A percentile compares a stretch with the other conserved stretches of the same genome.
phyloP scores from a whole-genome alignment of 2,888 invertebrate genomes.

The Beris morrisii region DNA sequence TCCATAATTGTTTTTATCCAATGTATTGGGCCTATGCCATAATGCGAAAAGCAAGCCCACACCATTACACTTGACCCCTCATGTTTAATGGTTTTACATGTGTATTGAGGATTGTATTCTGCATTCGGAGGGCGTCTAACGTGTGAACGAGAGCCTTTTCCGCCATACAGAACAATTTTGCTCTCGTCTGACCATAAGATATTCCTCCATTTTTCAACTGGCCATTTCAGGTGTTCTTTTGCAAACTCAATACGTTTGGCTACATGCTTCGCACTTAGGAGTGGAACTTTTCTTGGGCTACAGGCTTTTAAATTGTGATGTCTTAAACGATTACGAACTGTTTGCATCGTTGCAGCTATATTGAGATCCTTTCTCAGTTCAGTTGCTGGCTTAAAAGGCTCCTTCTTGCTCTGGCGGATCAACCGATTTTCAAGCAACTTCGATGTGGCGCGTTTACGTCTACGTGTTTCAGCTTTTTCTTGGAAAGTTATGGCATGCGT shows the following conservation, averaged over 20 bases:
- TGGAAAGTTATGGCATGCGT: too few relatives aligned
- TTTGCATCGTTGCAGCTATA: too few relatives aligned
- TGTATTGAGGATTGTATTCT: conserved; percentile 17
- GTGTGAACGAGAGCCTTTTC: too few relatives aligned
- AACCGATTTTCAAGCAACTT: too few relatives aligned
- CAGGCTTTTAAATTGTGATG: too few relatives aligned
- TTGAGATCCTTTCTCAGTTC: too few relatives aligned
- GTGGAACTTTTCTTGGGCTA: conserved; percentile 12
- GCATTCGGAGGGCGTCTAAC: conserved; percentile 11
- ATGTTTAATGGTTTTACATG: conserved; percentile 11
- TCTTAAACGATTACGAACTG: too few relatives aligned
- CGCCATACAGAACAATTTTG: conserved; percentile 22
- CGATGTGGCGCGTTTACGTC: too few relatives aligned
- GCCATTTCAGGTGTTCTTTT: conserved; percentile 20
- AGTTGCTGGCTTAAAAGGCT: too few relatives aligned
- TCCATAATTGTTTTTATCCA: conserved; percentile 16
- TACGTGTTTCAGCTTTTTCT: too few relatives aligned
- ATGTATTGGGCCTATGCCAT: conserved; percentile 15
- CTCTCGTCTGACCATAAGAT: conserved; percentile 16
- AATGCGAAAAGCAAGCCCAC: conserved; percentile 7
- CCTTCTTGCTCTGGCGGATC: too few relatives aligned
- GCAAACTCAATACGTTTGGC: conserved; percentile 12
- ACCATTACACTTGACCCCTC: conserved; percentile 1
- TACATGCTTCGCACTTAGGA: conserved; percentile 10
- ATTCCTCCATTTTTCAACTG: conserved; percentile 18